Base-by-base conservation (phyloP, 2,888 invertebrate species). In the Sphaerophoria rueppellii region DNA sequence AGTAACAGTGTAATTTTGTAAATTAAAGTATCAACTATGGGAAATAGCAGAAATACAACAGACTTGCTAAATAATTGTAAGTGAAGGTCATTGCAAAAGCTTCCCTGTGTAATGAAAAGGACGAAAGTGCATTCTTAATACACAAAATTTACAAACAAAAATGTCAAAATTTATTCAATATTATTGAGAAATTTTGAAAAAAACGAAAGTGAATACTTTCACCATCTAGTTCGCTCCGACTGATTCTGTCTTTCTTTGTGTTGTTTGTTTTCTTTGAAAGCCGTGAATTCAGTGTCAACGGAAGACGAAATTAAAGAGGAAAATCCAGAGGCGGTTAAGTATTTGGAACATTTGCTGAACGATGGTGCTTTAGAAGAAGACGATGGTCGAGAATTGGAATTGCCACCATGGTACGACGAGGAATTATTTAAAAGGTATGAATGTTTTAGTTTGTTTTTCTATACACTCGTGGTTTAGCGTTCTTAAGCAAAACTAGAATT, bases 391-490 rank as follows among this genome's bases (percentile, higher is more conserved):
- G 89, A 89, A 4, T 71, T 94, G 87, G 92, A 93, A 79, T 89
- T 95, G 63, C 96, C 96, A 0, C 89, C 93, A 37, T 96, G 94
- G 93, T 96, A 94, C 89, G 94, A 96, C 89, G 94, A 94, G 83
- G 91, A 93, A 73, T 93, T 94, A 89, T 96, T 94, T 88, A 93
- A 93, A 89, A 93, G 93, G 95, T 95, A 12, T 46, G 52, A 5
- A 16, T 48, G n/a, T 58, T 58, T 37, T 37, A 14, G 6, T 48
- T 6, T 24, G 24, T 24, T 24, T 24, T 24, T 24, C 1, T 24
- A 2, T 24, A 24, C 24, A 2, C 24, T 24, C 2, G 24, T 24
- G 24, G 24, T 24, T 24, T 2, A 24, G 24, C 2, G 24, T 24
- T 24, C 24, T 24, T 24, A 24, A 24, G 2, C 24, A 24, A 24